Base-by-base conservation (phyloP, 2,113 vertebrate species). In the Otocyon megalotis region DNA sequence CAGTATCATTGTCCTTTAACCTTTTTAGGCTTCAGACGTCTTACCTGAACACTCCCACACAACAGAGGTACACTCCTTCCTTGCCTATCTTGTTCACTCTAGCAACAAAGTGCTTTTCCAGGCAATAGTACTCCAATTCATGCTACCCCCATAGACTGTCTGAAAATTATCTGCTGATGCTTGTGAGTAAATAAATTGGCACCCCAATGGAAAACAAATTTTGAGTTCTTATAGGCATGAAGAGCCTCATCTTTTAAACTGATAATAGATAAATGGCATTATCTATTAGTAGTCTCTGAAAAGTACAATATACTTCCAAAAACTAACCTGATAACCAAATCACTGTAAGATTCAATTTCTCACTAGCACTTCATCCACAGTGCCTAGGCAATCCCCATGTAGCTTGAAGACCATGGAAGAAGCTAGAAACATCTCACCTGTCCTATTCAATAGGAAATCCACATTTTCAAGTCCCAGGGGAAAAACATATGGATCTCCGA, bases 291-390 rank as follows among this genome's bases (percentile, higher is more conserved):
- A 71, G 63, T 8, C 65, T 95, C 60, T 87, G 50, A 90, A 85
- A 94, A 95, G 60, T 28, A 79, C 26, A 65, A 26, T 48, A 76
- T 4, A 17, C 30, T 94, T 37, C 86, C 35, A 43, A 74, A 84
- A 16, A 20, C 88, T 94, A 28, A 85, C 63, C 71, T 96, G 88
- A 77, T 63, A 94, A 48, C 56, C 77, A 60, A 95, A 79, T 90
- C 82, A 87, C 26, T 53, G 2, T 65, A 50, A 83, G 60, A 48
- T 37, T 80, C 50, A 62, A 53, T 77, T 90, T 88, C 56, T 95
- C 22, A 80, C 10, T 37, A 88, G 80, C 13, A 77, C 35, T 76
- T 83, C 30, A 48, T 62, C 65, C 11, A n/a, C 16, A 32, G 50
- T 65, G 28, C n/a, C 19, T 74, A 58, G 1, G n/a, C 13, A 9